A percentile compares a stretch with the other conserved stretches of the same genome.
Conservation (phyloP, 2,888 invertebrate species). For the Alsophila aescularia region DNA sequence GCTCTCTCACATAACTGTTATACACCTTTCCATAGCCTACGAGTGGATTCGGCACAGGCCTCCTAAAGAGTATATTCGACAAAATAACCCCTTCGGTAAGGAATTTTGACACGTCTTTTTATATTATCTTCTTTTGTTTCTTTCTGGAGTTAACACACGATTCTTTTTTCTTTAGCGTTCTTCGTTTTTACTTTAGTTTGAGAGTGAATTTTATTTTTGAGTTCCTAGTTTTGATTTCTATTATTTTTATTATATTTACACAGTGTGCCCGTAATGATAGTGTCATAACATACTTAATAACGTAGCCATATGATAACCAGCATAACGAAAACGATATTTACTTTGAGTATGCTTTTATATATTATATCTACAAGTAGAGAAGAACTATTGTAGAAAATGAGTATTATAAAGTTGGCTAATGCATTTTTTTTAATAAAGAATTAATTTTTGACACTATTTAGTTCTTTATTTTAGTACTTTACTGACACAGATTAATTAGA, state of each 20-base stretch:
- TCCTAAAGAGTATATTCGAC: constrained; percentile 86
- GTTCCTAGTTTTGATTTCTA: constrained; percentile 67
- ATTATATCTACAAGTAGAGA: constrained; percentile 65
- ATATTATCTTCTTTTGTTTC: constrained; percentile 66
- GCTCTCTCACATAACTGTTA: constrained; percentile 83
- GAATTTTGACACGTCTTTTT: constrained; percentile 83
- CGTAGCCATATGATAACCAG: constrained; percentile 73
- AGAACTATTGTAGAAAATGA: constrained; percentile 68
- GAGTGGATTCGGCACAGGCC: constrained; percentile 85
- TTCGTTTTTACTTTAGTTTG: constrained; percentile 56
- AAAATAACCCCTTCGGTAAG: constrained; percentile 86
- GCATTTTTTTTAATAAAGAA: constrained; percentile 52
- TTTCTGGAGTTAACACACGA: constrained; percentile 68
- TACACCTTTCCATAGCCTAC: constrained; percentile 84
- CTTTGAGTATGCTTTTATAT: constrained; percentile 72
- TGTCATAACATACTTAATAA: constrained; percentile 66
- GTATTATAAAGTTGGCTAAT: constrained; percentile 62
- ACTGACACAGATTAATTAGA: constrained; percentile 36
- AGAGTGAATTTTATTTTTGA: constrained; percentile 66
- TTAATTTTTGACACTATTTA: constrained; percentile 46
- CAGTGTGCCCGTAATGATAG: constrained; percentile 80
- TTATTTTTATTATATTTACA: constrained; percentile 61
- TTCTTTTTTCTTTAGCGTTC: constrained; percentile 65
- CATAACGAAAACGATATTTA: constrained; percentile 71
- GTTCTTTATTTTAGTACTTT: constrained; percentile 30